Base-by-base conservation (phyloP, 2,797 vertebrate genomes). In the Allobates femoralis region DNA sequence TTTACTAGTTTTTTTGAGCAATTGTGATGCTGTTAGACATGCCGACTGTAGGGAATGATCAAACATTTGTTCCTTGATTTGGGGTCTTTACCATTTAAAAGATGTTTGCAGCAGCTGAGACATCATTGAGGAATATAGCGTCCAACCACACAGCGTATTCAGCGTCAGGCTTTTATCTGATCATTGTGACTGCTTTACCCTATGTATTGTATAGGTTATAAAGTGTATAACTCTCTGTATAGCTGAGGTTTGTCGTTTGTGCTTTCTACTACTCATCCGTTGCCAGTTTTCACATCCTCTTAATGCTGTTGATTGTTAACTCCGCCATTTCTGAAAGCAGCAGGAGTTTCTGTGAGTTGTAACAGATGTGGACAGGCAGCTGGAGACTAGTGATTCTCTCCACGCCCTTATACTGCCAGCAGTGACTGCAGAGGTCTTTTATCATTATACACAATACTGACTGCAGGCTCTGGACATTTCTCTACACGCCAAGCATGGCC, bases 281-380 rank as follows among this genome's bases (percentile, higher is more conserved):
- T 11, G 10, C 6, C n/a, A n/a, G n/a, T 60, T 60, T 26, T 26
- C 23, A 60, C 58, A 60, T 53, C 51, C 51, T 53, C 51, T 53
- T 53, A 53, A 62, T 11, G 7, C 37, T 64, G 69, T 15, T 81
- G 60, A 66, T 19, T 46, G 71, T 62, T 10, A 23, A 3, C 21
- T 23, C 15, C 16, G 18, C 58, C 34, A 74, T 74, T 34, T 81
- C 34, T 75, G 62, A 19, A 79, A 58, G 69, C 69, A 58, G 53
- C 69, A 58, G 53, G 15, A 32, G 41, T n/a, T 81, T 62, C 23
- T 64, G 41, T 50, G 41, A 81, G 50, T 67, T 53, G 46, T 66
- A 82, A 37, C 71, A 77, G 85, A 82, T 86, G 69, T 77, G 71
- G 32, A 3, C n/a, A 76, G 50, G n/a, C 67, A 85, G 51, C 75